Percentiles rank a stretch among this genome's conserved stretches.
Evolutionary conservation across 2,113 vertebrate species (phyloP).

Genomic region (Apistogramma diplotaenia): DNA sequence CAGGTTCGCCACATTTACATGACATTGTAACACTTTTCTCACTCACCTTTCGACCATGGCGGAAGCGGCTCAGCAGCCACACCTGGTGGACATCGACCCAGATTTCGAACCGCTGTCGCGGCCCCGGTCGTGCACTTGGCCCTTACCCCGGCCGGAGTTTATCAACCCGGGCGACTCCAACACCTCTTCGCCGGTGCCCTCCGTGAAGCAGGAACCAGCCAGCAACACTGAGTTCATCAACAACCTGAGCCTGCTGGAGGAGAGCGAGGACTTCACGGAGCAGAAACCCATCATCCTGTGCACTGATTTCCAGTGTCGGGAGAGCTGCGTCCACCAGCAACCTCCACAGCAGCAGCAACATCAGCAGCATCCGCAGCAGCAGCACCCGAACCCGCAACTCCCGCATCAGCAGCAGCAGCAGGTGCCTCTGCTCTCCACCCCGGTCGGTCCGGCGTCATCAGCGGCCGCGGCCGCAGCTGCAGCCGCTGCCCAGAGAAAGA

Average conservation of each 20-base stretch:
- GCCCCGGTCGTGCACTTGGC: constrained; percentile 88
- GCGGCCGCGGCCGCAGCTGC: constrained; percentile 74
- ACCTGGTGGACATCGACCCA: constrained; percentile 85
- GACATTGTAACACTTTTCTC: constrained; percentile 54
- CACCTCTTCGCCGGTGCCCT: constrained; percentile 88
- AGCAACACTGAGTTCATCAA: constrained; percentile 83
- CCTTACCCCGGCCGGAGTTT: constrained; percentile 88
- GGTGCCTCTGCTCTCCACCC: constrained; percentile 77
- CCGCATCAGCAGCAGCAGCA: constrained; percentile 73
- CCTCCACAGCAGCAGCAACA: constrained; percentile 69
- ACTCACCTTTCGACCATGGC: constrained; percentile 76
- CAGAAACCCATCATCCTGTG: constrained; percentile 74
- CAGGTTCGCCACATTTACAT: constrained; percentile 52
- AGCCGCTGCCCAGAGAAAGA: constrained; percentile 88
- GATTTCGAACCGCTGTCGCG: constrained; percentile 87
- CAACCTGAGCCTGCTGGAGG: constrained; percentile 88
- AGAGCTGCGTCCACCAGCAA: constrained; percentile 77
- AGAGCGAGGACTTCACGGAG: constrained; percentile 85
- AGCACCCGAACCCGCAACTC: constrained; percentile 68
- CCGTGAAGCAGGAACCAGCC: constrained; percentile 83
- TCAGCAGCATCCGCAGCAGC: constrained; percentile 62
- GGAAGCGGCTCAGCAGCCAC: constrained; percentile 80
- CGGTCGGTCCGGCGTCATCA: constrained; percentile 74
- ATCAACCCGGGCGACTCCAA: constrained; percentile 86
- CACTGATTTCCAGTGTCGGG: constrained; percentile 78